These are phyloP conservation scores for Stictonetta naevosa DNA, from an alignment of 2,113 vertebrate genomes.

Conservation along the genomic window DNA sequence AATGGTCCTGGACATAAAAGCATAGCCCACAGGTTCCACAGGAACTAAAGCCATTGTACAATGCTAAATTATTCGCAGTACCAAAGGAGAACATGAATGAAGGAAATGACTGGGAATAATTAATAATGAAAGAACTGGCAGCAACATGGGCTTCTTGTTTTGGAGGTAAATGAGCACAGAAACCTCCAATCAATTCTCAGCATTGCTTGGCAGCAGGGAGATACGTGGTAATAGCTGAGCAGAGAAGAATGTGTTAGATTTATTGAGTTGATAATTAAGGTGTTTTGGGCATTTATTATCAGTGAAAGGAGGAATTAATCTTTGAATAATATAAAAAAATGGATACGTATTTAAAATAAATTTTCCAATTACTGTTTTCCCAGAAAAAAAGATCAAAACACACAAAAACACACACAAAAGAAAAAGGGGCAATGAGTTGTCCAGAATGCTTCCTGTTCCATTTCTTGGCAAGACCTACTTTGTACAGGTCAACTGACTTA, in stretches of 20 bases:
- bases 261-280: neutral
- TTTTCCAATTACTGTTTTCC: neutral
- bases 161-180: neutral
- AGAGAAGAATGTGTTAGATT: neutral
- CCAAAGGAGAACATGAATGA: neutral
- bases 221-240: neutral
- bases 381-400: neutral
- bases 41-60: neutral
- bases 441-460: neutral
- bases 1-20: neutral
- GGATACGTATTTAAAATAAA: neutral
- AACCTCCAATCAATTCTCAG: neutral
- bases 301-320: neutral
- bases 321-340: neutral
- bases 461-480: neutral
- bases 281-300: neutral
- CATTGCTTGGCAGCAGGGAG: neutral
- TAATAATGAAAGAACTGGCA: neutral
- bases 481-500: neutral
- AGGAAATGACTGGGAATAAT: neutral
- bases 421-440: neutral
- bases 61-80: neutral
- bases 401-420: neutral
- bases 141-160: neutral
- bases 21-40: neutral